Base-by-base conservation (phyloP, 2,797 vertebrate genomes). In the Myoxocephalus aenaeus region DNA sequence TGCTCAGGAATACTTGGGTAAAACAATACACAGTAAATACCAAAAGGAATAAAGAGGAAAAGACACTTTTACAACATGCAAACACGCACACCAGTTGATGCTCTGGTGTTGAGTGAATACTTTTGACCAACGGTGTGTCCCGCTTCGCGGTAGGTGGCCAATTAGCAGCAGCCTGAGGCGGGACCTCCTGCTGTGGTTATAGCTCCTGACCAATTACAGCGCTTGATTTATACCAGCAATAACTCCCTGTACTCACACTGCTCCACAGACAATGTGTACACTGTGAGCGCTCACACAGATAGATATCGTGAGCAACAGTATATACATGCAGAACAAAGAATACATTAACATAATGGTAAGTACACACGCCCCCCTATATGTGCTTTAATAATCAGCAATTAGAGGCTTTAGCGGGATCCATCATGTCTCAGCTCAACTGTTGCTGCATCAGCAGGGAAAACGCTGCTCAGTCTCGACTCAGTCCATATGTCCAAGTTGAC, bases 161-260 rank as follows among this genome's bases (percentile, higher is more conserved):
- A 93, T 94, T 93, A 92, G 73, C 71, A 65, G 82, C 88, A 89
- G 86, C 88, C 84, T 82, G 70, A 89, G 90, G 89, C 81, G 58
- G 80, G 81, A 82, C 79, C 86, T 82, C 92, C 90, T 87, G 89
- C 89, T 88, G 89, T 0, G 83, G 73, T 92, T 88, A 90, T 85
- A 82, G 90, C 88, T 88, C 78, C 80, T 83, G 88, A 90, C 91
- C 91, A 93, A 92, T 93, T 93, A 93, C 27, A 88, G 73, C 57
- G 48, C 86, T 77, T 92, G 91, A 92, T 92, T 93, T 93, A 93
- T 92, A 86, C 65, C 70, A 75, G 87, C 80, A 87, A 90, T 90
- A 92, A 89, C 73, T 84, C 62, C 76, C 50, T 70, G 29, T 40
- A n/a, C 81, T 75, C 68, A 73, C 77, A 86, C 36, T 29, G 38